A percentile compares a stretch with the other conserved stretches of the same genome.
These are phyloP conservation scores for Coelopa frigida DNA, from an alignment of 1,140 invertebrate species.

Conservation along the genomic window DNA sequence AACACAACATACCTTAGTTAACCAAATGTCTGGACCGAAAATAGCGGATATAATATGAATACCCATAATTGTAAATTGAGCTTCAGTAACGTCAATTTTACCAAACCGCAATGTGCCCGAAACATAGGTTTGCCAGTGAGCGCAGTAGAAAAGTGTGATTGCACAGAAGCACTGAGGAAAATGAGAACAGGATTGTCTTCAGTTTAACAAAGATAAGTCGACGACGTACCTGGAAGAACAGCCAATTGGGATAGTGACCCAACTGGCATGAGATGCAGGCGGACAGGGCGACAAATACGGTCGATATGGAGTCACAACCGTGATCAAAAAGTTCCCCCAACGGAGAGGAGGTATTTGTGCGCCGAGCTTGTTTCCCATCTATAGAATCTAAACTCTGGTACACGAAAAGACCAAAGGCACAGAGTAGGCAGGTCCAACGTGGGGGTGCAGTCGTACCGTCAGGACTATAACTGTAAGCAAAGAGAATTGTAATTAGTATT, in stretches of 20 bases:
- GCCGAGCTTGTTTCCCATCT: slow-evolving; percentile 98
- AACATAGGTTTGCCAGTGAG: slow-evolving; percentile 99
- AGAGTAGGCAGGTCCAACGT: slow-evolving; percentile 84
- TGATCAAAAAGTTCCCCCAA: slow-evolving; percentile 99
- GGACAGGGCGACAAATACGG: slow-evolving; percentile 93
- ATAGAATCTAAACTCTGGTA: slow-evolving; percentile 99
- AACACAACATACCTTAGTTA: slow-evolving; percentile 57
- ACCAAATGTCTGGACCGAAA: slow-evolving; percentile 83
- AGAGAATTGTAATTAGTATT: too few species aligned
- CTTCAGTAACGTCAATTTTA: slow-evolving; percentile 96
- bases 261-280: slow-evolving; percentile 87
- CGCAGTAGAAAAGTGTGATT: slow-evolving; percentile 92
- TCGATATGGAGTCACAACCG: slow-evolving; percentile 96
- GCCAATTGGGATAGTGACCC: slow-evolving; percentile 83
- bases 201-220: neutral
- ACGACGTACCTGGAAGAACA: slow-evolving; percentile 74
- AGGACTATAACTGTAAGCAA: slow-evolving; percentile 51
- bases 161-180: slow-evolving; percentile 77
- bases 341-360: slow-evolving; percentile 86
- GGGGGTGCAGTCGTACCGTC: slow-evolving; percentile 69
- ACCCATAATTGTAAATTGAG: slow-evolving; percentile 86
- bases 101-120: slow-evolving; percentile 90
- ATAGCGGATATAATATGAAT: slow-evolving; percentile 82
- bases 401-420: slow-evolving; percentile 89
- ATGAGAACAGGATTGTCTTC: neutral